These are phyloP conservation scores for Cherax quadricarinatus DNA, from an alignment of 1,140 invertebrate species.

Conservation along the genomic window DNA sequence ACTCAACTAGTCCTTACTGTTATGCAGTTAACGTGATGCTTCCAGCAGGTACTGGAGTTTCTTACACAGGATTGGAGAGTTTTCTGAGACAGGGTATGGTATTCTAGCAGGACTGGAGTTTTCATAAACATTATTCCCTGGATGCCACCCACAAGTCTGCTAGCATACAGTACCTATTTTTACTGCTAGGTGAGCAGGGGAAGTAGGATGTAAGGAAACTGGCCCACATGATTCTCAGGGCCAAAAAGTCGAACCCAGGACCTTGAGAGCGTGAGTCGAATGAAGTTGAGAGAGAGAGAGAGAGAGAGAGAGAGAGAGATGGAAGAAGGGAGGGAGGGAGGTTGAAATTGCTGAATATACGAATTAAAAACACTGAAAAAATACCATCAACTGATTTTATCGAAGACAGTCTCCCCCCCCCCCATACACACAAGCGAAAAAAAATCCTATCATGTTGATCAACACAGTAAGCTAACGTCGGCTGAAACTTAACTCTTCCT, in stretches of 20 bases:
- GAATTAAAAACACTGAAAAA: neutral
- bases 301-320: neutral
- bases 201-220: neutral
- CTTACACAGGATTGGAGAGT: too few species aligned
- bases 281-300: neutral
- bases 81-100: too few species aligned
- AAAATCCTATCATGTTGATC: neutral
- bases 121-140: too few species aligned
- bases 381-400: neutral
- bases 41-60: too few species aligned
- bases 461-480: neutral
- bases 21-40: too few species aligned
- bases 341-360: too few species aligned
- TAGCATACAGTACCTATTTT: neutral
- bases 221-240: neutral
- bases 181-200: neutral
- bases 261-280: neutral
- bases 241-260: neutral
- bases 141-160: too few species aligned
- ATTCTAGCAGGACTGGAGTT: too few species aligned
- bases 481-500: too few species aligned
- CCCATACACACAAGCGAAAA: neutral
- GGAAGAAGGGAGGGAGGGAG: neutral
- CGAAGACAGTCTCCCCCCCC: neutral
- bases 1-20: too few species aligned